These are phyloP conservation scores for Leucania comma DNA, from an alignment of 2,888 invertebrate species.

Conservation along the genomic window DNA sequence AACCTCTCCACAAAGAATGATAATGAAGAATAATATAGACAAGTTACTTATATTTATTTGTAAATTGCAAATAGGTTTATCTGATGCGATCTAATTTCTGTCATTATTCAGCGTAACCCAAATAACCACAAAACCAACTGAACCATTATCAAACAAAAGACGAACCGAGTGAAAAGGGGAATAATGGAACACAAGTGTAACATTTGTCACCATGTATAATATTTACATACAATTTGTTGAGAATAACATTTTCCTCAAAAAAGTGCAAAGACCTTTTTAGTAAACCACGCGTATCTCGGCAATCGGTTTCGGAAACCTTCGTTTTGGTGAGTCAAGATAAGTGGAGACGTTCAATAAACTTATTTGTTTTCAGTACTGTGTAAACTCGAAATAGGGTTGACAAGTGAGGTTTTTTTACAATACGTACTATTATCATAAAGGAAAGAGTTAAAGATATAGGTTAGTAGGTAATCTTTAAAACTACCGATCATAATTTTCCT, in stretches of 20 bases:
- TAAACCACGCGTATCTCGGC: slow-evolving; percentile 28
- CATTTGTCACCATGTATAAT: slow-evolving; percentile 22
- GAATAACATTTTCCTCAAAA: slow-evolving; percentile 49
- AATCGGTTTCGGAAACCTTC: slow-evolving; percentile 38
- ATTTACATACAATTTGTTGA: slow-evolving; percentile 50
- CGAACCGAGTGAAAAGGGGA: slow-evolving; percentile 14
- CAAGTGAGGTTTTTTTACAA: background rate
- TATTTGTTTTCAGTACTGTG: slow-evolving; percentile 25
- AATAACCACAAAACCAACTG: slow-evolving; percentile 8
- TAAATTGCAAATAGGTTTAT: too few species aligned
- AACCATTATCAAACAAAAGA: slow-evolving; percentile 10
- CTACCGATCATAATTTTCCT: too few species aligned
- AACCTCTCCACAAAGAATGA: too few species aligned
- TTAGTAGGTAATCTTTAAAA: too few species aligned
- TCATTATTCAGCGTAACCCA: background rate
- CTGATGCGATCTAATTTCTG: too few species aligned
- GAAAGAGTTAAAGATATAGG: too few species aligned
- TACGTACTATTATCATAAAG: too few species aligned
- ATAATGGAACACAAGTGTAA: slow-evolving; percentile 36
- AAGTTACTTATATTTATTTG: too few species aligned
- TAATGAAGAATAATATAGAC: too few species aligned
- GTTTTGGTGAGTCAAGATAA: slow-evolving; percentile 39
- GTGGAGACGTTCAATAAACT: slow-evolving; percentile 56
- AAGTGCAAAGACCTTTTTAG: slow-evolving; percentile 54
- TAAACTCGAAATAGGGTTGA: slow-evolving; percentile 34